Percentiles rank a stretch among this genome's conserved stretches.
Conservation (phyloP, 2,113 vertebrate species). For the Cephalophus harveyi region DNA sequence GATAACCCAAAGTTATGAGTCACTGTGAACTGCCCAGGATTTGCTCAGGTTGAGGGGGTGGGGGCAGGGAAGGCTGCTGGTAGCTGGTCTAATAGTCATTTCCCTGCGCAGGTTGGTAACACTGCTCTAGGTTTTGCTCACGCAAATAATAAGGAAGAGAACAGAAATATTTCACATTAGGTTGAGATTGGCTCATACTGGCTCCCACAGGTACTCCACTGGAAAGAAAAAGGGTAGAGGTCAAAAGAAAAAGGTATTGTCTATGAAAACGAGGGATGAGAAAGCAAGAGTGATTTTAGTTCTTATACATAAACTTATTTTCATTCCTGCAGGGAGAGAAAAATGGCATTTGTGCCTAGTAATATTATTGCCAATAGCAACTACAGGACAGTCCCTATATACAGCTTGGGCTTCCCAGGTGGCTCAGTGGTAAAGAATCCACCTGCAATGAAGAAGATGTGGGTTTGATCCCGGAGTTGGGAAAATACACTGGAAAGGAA, state of each 20-base stretch:
- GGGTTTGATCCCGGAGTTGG: neutral
- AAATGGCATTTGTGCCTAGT: neutral
- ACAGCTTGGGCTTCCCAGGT: neutral
- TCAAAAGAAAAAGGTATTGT: neutral
- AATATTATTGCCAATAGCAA: neutral
- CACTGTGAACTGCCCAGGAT: neutral
- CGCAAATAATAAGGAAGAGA: neutral
- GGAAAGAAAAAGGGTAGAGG: neutral
- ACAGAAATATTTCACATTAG: neutral
- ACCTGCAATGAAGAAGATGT: neutral
- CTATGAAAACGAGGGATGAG: neutral
- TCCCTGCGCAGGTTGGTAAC: rapidly evolving
- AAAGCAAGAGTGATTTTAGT: neutral
- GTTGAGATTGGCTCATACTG: neutral
- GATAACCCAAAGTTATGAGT: neutral
- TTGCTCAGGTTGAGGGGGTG: too few species aligned
- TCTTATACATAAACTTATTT: neutral
- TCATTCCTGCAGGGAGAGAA: neutral
- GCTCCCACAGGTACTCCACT: neutral
- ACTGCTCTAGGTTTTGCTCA: neutral
- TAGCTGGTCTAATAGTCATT: neutral
- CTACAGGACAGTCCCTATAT: neutral
- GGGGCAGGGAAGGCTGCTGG: neutral
- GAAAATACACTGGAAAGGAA: neutral
- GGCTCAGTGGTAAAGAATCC: neutral